Percentiles rank a stretch among this genome's conserved stretches.
phyloP scores from a whole-genome alignment of 1,140 invertebrate species.

The Chionoecetes opilio region DNA sequence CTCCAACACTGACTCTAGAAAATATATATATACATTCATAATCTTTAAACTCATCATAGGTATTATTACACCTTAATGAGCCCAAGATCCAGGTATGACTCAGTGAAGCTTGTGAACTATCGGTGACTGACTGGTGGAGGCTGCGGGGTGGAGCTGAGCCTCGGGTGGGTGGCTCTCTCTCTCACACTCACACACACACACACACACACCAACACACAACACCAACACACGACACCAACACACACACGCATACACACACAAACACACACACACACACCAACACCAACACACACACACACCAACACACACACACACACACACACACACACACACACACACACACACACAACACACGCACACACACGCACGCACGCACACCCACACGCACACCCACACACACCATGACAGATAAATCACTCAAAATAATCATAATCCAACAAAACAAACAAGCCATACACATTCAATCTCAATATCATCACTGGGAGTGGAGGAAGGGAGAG shows the following conservation, averaged over 20 bases:
- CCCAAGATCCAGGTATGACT: no score
- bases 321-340: conserved; percentile 41
- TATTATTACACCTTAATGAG: not conserved
- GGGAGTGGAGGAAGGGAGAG: not conserved
- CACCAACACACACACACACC: not conserved
- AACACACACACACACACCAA: conserved; percentile 51
- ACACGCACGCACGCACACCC: not conserved
- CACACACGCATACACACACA: not conserved
- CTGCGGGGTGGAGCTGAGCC: not conserved
- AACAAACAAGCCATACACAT: conserved; percentile 30
- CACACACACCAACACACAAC: no score
- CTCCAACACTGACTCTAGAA: conserved; percentile 53
- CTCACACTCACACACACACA: not conserved
- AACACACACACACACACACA: not conserved
- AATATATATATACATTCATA: conserved; percentile 48
- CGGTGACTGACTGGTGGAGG: not conserved
- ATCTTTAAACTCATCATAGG: not conserved
- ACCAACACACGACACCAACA: no score
- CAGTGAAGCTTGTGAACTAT: not conserved
- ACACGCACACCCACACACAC: conserved; percentile 37
- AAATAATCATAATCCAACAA: not conserved
- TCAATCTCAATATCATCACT: not conserved
- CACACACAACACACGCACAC: not conserved
- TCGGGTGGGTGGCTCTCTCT: not conserved
- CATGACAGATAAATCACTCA: no score